A percentile compares a stretch with the other conserved stretches of the same genome.
Evolutionary conservation across 1,140 invertebrate genomes (phyloP).

Genomic region (Conus ventricosus): DNA sequence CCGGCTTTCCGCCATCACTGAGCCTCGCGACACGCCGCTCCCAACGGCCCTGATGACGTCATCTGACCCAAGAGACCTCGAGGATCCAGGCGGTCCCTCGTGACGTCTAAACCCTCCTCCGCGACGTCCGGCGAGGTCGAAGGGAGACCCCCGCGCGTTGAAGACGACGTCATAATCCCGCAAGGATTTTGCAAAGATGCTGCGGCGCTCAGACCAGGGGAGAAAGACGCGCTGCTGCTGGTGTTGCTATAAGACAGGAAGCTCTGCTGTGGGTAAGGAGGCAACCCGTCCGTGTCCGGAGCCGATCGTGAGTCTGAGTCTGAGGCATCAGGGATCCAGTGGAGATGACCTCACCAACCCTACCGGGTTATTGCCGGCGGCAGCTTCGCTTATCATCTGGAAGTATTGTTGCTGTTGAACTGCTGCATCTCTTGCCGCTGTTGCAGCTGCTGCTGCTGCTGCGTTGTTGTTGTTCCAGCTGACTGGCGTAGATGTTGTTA

Average conservation of each 20-base stretch:
- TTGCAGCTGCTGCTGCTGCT: constrained; percentile 24
- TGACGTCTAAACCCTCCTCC: not conserved
- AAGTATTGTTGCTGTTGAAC: not conserved
- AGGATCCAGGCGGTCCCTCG: not conserved
- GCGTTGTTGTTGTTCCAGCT: constrained; percentile 21
- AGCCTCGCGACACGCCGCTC: not conserved
- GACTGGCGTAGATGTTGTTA: not conserved
- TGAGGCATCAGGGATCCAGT: constrained; percentile 15
- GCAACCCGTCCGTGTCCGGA: not conserved
- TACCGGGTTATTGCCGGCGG: not conserved
- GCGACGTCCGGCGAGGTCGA: too few species aligned
- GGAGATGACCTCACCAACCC: constrained; percentile 1
- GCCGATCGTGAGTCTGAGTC: not conserved
- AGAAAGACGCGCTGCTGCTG: not conserved
- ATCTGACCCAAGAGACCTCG: not conserved
- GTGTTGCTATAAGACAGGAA: not conserved
- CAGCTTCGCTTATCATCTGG: constrained; percentile 7
- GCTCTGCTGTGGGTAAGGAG: not conserved
- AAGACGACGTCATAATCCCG: not conserved
- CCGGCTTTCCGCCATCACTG: not conserved
- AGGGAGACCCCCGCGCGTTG: too few species aligned
- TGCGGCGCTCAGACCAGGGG: not conserved
- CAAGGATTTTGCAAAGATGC: not conserved
- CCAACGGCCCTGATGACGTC: not conserved
- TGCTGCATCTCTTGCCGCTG: constrained; percentile 5